A percentile compares a stretch with the other conserved stretches of the same genome.
phyloP scores from a whole-genome alignment of 2,797 vertebrate species.

The Catostomus latipinnis region DNA sequence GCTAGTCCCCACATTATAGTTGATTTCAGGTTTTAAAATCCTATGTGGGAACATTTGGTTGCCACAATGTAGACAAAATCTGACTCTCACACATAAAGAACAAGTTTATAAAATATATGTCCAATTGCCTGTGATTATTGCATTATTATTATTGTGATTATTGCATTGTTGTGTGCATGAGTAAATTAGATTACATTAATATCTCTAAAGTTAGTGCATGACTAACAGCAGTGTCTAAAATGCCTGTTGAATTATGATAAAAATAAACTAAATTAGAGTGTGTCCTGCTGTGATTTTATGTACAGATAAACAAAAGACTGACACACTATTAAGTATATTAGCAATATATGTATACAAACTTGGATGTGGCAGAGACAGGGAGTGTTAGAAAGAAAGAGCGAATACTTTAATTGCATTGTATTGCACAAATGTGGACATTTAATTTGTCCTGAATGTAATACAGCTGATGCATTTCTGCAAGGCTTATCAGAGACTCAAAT shows the following conservation, averaged over 20 bases:
- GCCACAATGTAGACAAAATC: background rate
- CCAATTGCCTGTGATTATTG: background rate
- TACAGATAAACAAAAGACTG: constrained; percentile 46
- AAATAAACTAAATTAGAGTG: background rate
- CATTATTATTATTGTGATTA: background rate
- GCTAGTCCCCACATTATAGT: background rate
- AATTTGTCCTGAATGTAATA: constrained; percentile 53
- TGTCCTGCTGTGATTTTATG: constrained; percentile 31
- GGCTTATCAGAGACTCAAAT: constrained; percentile 26
- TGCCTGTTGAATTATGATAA: background rate
- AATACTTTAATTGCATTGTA: constrained; percentile 56
- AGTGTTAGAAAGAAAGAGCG: background rate
- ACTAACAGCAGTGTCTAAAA: background rate
- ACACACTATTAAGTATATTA: background rate
- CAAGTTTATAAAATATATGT: background rate
- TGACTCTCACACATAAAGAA: background rate
- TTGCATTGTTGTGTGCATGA: background rate
- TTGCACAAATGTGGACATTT: constrained; percentile 59
- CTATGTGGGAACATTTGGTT: background rate
- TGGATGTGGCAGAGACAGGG: background rate
- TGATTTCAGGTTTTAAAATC: background rate
- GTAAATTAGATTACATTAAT: background rate
- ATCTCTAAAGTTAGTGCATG: background rate
- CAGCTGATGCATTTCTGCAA: constrained; percentile 52
- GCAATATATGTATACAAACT: background rate